A percentile compares a stretch with the other conserved stretches of the same genome.
Conservation (phyloP, 2,888 invertebrate species). For the Acholoe squamosa region DNA sequence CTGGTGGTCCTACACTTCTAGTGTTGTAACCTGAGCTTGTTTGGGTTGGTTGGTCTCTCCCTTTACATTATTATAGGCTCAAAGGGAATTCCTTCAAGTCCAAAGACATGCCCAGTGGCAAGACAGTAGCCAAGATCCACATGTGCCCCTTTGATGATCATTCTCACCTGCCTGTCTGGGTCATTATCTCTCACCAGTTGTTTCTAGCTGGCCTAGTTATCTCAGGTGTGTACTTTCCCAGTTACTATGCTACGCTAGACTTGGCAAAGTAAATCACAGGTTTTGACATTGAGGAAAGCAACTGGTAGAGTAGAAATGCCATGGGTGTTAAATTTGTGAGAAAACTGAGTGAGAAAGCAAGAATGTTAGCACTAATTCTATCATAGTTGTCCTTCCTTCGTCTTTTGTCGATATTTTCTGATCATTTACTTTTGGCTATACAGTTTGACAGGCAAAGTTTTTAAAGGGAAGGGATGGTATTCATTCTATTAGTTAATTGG, state of each 20-base stretch:
- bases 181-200: too few relatives aligned
- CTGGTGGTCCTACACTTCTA: background rate
- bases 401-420: background rate
- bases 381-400: background rate
- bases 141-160: background rate
- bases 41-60: too few relatives aligned
- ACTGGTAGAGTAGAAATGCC: too few relatives aligned
- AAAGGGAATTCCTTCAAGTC: background rate
- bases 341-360: background rate
- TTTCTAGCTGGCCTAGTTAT: background rate
- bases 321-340: background rate
- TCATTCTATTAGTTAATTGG: background rate
- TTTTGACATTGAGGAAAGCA: too few relatives aligned
- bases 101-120: background rate
- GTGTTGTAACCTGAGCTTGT: background rate
- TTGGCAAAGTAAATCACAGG: background rate
- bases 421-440: background rate
- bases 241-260: background rate
- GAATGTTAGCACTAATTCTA: background rate
- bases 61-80: too few relatives aligned
- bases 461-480: background rate
- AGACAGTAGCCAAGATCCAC: background rate
- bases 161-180: background rate
- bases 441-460: background rate
- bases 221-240: background rate